Evolutionary conservation across 92 coral and sea anemone species (phyloP).

Genomic region (Zoanthus sansibaricus): DNA sequence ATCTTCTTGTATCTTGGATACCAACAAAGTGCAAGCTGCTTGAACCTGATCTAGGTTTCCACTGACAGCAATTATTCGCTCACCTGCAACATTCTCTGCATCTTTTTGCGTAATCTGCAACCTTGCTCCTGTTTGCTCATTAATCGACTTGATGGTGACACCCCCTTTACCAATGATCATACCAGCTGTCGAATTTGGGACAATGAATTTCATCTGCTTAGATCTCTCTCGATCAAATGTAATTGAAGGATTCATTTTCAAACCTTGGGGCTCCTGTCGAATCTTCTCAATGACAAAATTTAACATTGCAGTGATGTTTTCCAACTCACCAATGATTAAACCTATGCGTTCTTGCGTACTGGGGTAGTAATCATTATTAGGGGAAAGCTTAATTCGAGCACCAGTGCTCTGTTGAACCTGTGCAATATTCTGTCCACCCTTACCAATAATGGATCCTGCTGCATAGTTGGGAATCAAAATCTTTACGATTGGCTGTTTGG

Average conservation of each 20-base stretch:
- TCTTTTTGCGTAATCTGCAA: slow-evolving; percentile 97
- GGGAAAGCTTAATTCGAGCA: slow-evolving; percentile 94
- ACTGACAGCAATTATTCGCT: slow-evolving; percentile 84
- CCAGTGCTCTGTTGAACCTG: slow-evolving; percentile 96
- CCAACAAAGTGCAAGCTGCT: slow-evolving; percentile 92
- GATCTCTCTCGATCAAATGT: slow-evolving; percentile 92
- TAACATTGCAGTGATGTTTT: slow-evolving; percentile 87
- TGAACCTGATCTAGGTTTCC: slow-evolving; percentile 92
- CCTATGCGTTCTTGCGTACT: slow-evolving; percentile 98
- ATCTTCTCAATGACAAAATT: slow-evolving; percentile 96
- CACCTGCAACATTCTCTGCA: slow-evolving; percentile 93
- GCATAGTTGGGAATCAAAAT: slow-evolving; percentile 98
- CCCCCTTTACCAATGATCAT: slow-evolving; percentile 98
- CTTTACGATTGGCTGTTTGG: slow-evolving; percentile 95
- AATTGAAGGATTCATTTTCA: slow-evolving; percentile 77
- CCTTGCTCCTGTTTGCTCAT: slow-evolving; percentile 96
- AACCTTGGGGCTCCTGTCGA: slow-evolving; percentile 91
- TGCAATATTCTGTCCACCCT: slow-evolving; percentile 97
- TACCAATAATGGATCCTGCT: slow-evolving; percentile 99
- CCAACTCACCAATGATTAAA: slow-evolving; percentile 96
- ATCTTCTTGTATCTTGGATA: slow-evolving; percentile 95
- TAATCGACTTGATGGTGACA: slow-evolving; percentile 85
- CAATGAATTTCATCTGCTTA: slow-evolving; percentile 92
- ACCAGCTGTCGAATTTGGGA: slow-evolving; percentile 99
- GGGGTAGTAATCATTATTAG: slow-evolving; percentile 97